Percentiles rank a stretch among this genome's conserved stretches.
These are phyloP conservation scores for Heliocidaris tuberculata DNA, from an alignment of 35 echinoderm and acorn worm species.

Conservation along the genomic window DNA sequence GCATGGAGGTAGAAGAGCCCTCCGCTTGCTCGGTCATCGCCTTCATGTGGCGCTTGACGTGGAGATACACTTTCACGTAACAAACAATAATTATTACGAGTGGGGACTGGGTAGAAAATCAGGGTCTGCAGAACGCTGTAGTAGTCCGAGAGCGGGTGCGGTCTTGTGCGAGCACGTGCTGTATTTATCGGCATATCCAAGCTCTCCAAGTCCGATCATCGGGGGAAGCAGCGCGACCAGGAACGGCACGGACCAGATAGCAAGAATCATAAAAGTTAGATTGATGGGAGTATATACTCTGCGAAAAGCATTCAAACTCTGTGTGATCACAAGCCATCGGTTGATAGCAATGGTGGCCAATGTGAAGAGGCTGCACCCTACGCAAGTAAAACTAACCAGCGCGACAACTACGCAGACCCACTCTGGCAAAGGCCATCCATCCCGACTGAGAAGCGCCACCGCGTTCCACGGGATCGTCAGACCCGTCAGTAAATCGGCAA, in stretches of 20 bases:
- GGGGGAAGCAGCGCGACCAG: conserved; percentile 68
- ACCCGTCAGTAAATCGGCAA: conserved; percentile 73
- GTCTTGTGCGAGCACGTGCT: conserved; percentile 75
- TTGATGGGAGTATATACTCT: conserved; percentile 53
- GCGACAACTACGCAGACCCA: conserved; percentile 62
- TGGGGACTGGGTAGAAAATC: conserved; percentile 71
- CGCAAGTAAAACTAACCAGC: conserved; percentile 61
- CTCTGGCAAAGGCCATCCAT: conserved; percentile 57
- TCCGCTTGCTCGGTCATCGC: conserved; percentile 61
- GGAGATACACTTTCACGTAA: conserved; percentile 69
- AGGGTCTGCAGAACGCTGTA: conserved; percentile 70
- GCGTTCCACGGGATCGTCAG: conserved; percentile 67
- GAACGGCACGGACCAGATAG: conserved; percentile 72
- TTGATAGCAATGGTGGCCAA: conserved; percentile 80
- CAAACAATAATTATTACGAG: conserved; percentile 71
- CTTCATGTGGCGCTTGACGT: conserved; percentile 66
- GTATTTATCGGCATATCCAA: conserved; percentile 85
- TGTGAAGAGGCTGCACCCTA: conserved; percentile 83
- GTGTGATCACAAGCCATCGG: conserved; percentile 72
- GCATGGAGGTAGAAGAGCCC: conserved; percentile 53
- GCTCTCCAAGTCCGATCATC: conserved; percentile 65
- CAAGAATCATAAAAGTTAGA: conserved; percentile 52
- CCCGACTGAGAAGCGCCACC: conserved; percentile 70
- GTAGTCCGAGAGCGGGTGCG: conserved; percentile 54
- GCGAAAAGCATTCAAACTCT: conserved; percentile 23